These are phyloP conservation scores for Phrynosoma blainvillii DNA, from an alignment of 2,113 vertebrate genomes.

Conservation along the genomic window DNA sequence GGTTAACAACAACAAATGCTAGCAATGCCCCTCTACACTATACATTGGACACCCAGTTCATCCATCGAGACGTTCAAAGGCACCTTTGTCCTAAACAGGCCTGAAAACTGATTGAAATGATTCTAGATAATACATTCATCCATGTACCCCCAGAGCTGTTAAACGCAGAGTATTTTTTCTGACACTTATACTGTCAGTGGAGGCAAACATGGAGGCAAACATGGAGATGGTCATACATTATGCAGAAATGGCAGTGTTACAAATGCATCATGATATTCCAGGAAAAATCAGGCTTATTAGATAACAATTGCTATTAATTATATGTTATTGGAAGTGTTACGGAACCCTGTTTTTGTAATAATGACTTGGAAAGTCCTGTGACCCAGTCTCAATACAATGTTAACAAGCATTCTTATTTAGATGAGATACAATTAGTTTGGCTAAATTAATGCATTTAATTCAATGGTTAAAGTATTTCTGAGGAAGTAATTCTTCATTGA, in stretches of 20 bases:
- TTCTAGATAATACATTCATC: not conserved
- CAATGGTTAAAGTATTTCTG: not conserved
- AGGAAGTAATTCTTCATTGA: not conserved
- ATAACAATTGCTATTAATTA: constrained; percentile 36
- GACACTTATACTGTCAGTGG: not conserved
- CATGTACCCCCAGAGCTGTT: not conserved
- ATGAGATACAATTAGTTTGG: not conserved
- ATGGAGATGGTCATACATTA: not conserved
- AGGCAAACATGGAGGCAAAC: not conserved
- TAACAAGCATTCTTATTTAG: constrained; percentile 9
- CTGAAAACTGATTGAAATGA: no score
- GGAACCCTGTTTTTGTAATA: constrained; percentile 21
- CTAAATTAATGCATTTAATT: constrained; percentile 22
- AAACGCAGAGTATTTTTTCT: not conserved
- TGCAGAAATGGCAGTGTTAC: not conserved
- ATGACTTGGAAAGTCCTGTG: not conserved
- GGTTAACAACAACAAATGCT: no score
- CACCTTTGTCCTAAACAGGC: no score
- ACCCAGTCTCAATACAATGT: not conserved
- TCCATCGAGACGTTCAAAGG: no score
- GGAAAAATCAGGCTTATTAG: constrained; percentile 33
- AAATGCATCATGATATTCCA: constrained; percentile 21
- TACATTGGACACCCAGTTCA: no score
- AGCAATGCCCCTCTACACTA: no score
- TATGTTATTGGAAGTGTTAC: not conserved